A percentile compares a stretch with the other conserved stretches of the same genome.
Evolutionary conservation across 2,888 invertebrate genomes (phyloP).

Genomic region (Himalopsyche tibetana): DNA sequence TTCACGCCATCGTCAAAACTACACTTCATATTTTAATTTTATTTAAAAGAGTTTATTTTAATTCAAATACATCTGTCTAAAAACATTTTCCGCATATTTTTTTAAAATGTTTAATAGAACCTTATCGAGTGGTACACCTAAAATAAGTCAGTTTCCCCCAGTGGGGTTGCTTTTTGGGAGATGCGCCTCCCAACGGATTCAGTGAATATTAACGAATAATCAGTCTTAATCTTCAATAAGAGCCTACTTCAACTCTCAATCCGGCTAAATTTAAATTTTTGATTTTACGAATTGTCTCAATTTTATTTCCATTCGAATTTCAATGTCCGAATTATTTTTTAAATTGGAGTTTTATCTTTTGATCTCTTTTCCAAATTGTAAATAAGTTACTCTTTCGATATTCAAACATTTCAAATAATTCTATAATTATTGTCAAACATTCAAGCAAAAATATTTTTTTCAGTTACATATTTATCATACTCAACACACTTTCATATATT

Average conservation of each 20-base stretch:
- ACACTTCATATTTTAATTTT: no score
- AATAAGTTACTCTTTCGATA: neutral
- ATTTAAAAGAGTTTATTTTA: no score
- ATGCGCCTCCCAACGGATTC: neutral
- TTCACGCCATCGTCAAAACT: no score
- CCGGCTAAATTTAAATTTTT: neutral
- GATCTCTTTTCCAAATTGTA: slow-evolving; percentile 7
- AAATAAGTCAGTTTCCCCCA: neutral
- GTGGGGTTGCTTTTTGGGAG: neutral
- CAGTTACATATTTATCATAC: neutral
- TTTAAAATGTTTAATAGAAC: no score
- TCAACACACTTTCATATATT: no score
- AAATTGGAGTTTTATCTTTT: neutral
- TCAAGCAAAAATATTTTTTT: neutral
- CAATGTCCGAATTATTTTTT: neutral
- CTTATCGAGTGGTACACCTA: no score
- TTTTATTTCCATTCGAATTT: neutral
- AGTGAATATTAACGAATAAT: slow-evolving; percentile 20
- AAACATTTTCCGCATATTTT: no score
- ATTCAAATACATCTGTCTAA: no score
- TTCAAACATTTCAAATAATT: neutral
- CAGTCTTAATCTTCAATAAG: neutral
- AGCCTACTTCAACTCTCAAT: neutral
- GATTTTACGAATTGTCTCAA: neutral
- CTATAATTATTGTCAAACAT: neutral